Evolutionary conservation across 2,113 vertebrate species (phyloP).

Genomic region (Paedocypris sp.): DNA sequence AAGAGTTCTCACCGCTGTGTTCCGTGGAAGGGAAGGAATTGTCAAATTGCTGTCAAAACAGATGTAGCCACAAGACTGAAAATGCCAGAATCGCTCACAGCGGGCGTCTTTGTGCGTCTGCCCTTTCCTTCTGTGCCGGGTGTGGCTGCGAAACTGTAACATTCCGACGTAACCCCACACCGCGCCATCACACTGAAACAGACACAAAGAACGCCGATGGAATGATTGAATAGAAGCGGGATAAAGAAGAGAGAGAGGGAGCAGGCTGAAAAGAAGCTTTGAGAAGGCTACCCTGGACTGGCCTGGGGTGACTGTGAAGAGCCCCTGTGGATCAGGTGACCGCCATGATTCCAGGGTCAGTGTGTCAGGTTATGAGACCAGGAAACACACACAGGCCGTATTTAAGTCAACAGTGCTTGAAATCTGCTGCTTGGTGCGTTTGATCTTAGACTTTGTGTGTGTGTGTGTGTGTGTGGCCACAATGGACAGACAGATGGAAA

Average conservation of each 20-base stretch:
- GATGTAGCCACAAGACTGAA: constrained; percentile 9
- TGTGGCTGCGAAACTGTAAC: constrained; percentile 45
- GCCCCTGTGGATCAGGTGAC: constrained; percentile 2
- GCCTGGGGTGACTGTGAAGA: constrained; percentile 7
- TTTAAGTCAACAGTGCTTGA: too few species aligned
- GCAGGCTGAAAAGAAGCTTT: constrained; percentile 7
- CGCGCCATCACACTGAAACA: constrained; percentile 7
- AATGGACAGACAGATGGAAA: too few species aligned
- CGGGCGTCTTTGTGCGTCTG: constrained; percentile 42
- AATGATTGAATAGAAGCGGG: background rate
- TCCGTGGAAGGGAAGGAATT: background rate
- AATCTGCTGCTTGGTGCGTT: too few species aligned
- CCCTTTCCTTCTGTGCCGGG: constrained; percentile 41
- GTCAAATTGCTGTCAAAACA: constrained; percentile 16
- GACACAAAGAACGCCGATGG: constrained; percentile 1
- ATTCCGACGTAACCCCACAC: constrained; percentile 53
- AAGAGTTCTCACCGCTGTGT: background rate
- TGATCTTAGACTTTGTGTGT: too few species aligned
- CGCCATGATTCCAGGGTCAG: constrained; percentile 14
- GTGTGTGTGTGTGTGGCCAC: too few species aligned
- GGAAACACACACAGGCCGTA: background rate
- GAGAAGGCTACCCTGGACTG: constrained; percentile 5
- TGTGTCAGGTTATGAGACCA: constrained; percentile 14
- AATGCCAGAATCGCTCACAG: constrained; percentile 16
- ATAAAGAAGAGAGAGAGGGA: constrained; percentile 44